Conservation (phyloP, 2,797 vertebrate species). For the Lagorchestes hirsutus region DNA sequence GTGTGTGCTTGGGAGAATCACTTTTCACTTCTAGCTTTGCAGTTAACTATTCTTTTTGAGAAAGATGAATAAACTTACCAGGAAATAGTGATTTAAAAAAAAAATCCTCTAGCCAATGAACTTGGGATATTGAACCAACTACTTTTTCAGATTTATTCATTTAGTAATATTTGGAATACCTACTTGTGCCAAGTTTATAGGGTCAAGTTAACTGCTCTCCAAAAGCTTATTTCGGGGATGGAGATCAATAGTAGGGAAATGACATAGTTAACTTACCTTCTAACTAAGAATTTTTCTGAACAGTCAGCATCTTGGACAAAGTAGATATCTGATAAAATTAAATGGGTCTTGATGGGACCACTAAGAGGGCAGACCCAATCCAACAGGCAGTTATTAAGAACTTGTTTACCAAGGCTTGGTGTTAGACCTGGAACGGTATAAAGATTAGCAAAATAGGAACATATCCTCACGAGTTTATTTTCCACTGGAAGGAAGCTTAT, state of each 20-base stretch:
- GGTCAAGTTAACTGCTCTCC: background rate
- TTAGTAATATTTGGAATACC: background rate
- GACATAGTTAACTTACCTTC: background rate
- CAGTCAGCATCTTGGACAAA: background rate
- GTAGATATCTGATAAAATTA: background rate
- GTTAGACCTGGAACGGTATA: background rate
- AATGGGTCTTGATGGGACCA: background rate
- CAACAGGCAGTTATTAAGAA: background rate
- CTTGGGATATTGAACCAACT: background rate
- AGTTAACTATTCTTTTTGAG: constrained; percentile 39
- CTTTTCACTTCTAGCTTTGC: constrained; percentile 43
- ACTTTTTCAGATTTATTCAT: constrained; percentile 28
- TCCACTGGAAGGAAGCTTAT: background rate
- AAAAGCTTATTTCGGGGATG: background rate
- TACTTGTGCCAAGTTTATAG: background rate
- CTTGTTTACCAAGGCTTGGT: background rate
- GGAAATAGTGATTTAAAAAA: constrained; percentile 26
- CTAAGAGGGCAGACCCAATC: background rate
- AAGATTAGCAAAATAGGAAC: background rate
- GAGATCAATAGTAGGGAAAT: background rate
- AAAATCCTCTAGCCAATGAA: background rate
- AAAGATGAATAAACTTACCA: constrained; percentile 15
- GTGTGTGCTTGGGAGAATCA: constrained; percentile 33
- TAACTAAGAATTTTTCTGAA: constrained; percentile 4
- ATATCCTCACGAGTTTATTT: background rate